Evolutionary conservation across 1,140 invertebrate species (phyloP), one percentile per base, ranked within the genome.

Genomic region (Oncopodura yosiiana): DNA sequence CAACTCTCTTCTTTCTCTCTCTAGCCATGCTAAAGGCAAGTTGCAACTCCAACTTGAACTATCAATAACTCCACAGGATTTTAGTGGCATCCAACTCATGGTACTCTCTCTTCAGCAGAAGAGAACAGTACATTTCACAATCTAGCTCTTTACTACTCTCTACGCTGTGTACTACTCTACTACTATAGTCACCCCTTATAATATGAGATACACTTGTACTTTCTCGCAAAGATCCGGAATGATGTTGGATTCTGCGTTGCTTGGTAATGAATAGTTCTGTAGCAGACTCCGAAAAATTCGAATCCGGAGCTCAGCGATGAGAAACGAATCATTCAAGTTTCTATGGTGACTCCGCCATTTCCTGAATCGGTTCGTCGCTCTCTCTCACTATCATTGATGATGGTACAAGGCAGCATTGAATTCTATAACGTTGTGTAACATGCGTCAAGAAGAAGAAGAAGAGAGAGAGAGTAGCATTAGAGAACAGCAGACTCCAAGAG

Each of bases 301-400:
- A n/a, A n/a, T 3, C 26, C 11, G 43, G 30, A 27, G 26, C 12
- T 29, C 3, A 11, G 23, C 46, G 46, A 51, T 4, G 18, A 27
- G 37, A 24, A 34, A 51, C 39, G 49, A 43, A 23, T 9, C 19
- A n/a, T 12, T 14, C 14, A 42, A 37, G 49, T 51, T 42, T 41
- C 39, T 38, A 51, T 51, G 37, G 49, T 30, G 39, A 51, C 19
- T 51, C 49, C 49, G 49, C 49, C 49, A 51, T 51, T 51, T 51
- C 49, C 49, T 51, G 49, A 26, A 51, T 51, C 49, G 37, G 34
- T 41, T 42, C 49, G 27, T 51, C 37, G 37, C 19, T 16, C 16
- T 41, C 19, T 8, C 38, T 19, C 19, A 9, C 12, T 16, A 8
- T 41, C 9, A 41, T 9, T 41, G 38, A 21, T 6, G 18, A 19